phyloP scores from a whole-genome alignment of 2,888 invertebrate species.

The Aporophyla lueneburgensis region DNA sequence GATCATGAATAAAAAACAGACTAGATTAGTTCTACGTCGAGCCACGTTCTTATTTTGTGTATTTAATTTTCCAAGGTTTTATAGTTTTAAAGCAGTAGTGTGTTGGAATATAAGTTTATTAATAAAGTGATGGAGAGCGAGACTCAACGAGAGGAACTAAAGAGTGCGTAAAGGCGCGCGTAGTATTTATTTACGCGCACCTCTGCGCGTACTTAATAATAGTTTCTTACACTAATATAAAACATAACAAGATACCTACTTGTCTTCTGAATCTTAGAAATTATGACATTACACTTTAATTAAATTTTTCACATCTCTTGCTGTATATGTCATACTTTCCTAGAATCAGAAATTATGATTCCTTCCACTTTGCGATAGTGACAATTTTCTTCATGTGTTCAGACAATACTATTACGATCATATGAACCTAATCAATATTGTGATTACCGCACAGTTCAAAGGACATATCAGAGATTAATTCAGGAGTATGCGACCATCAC shows the following conservation, averaged over 20 bases:
- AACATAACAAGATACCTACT: constrained; percentile 66
- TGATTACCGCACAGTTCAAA: constrained; percentile 40
- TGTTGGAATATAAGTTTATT: constrained; percentile 22
- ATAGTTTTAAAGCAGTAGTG: constrained; percentile 25
- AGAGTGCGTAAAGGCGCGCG: constrained; percentile 81
- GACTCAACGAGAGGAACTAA: constrained; percentile 86
- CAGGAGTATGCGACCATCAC: constrained; percentile 60
- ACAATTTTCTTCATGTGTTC: constrained; percentile 22
- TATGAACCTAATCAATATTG: constrained; percentile 17
- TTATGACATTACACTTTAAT: constrained; percentile 52
- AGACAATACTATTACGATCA: neutral
- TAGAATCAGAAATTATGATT: constrained; percentile 40
- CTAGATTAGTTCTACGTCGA: constrained; percentile 89
- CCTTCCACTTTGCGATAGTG: constrained; percentile 48
- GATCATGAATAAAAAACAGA: constrained; percentile 79
- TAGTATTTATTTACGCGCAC: constrained; percentile 79
- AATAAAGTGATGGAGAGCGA: constrained; percentile 68
- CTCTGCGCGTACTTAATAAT: constrained; percentile 78
- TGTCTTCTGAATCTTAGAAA: constrained; percentile 60
- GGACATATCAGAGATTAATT: constrained; percentile 47
- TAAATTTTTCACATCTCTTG: constrained; percentile 6
- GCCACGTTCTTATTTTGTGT: constrained; percentile 72
- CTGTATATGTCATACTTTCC: constrained; percentile 54
- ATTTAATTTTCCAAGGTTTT: constrained; percentile 24
- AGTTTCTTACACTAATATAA: constrained; percentile 72